phyloP scores from a whole-genome alignment of 2,113 vertebrate genomes.

The Rhegmatorhina hoffmannsi region DNA sequence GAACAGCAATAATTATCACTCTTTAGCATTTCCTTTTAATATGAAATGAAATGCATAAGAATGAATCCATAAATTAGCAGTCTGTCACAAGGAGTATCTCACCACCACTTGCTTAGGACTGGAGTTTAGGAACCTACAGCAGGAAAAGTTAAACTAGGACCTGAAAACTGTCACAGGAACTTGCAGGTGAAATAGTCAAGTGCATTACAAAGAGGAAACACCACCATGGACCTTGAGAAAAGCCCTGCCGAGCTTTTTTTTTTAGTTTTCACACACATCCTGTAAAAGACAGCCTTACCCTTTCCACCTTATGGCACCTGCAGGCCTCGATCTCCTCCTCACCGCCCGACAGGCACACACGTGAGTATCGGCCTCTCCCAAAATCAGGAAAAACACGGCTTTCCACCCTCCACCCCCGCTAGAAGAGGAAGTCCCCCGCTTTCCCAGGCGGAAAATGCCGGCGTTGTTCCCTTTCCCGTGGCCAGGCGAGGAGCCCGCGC shows the following conservation, averaged over 20 bases:
- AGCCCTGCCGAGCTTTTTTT: neutral
- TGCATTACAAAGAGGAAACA: neutral
- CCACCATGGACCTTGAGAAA: neutral
- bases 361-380: neutral
- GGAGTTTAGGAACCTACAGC: neutral
- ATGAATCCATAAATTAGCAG: neutral
- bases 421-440: neutral
- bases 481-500: neutral
- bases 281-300: neutral
- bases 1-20: neutral
- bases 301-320: neutral
- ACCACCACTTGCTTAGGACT: neutral
- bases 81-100: neutral
- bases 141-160: neutral
- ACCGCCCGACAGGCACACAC: neutral
- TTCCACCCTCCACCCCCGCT: no score
- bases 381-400: neutral
- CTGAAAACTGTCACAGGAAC: neutral
- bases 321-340: neutral
- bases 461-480: neutral
- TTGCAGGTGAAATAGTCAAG: neutral
- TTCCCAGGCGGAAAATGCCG: neutral
- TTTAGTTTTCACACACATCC: accelerated
- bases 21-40: neutral
- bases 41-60: neutral